These are phyloP conservation scores for Rhinopomastus cyanomelas DNA, from an alignment of 2,113 vertebrate species.

Conservation along the genomic window DNA sequence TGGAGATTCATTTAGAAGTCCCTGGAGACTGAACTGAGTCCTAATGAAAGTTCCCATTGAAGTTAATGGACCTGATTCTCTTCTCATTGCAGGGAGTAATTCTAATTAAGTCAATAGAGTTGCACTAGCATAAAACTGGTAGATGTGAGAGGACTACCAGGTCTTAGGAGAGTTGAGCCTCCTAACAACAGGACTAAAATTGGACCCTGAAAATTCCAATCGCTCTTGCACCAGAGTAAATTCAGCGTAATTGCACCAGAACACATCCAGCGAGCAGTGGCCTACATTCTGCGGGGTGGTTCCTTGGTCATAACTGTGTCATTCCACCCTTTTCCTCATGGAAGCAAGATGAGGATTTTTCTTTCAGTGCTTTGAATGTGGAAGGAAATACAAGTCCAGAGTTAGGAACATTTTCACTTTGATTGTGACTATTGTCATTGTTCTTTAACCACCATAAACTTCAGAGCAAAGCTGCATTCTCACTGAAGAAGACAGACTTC, in stretches of 20 bases:
- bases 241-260: constrained; percentile 5
- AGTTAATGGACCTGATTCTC: constrained; percentile 65
- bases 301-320: not conserved
- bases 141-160: constrained; percentile 10
- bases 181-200: constrained; percentile 41
- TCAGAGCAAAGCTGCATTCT: not conserved
- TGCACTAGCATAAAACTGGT: constrained; percentile 40
- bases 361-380: not conserved
- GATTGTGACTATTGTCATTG: not conserved
- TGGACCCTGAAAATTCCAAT: constrained; percentile 10
- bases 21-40: constrained; percentile 35
- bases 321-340: not conserved
- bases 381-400: not conserved
- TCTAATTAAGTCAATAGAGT: constrained; percentile 60
- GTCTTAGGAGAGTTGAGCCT: constrained; percentile 43
- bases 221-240: not conserved
- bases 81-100: constrained; percentile 43
- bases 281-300: constrained; percentile 21
- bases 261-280: not conserved
- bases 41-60: constrained; percentile 64
- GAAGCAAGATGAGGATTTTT: not conserved
- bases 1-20: constrained; percentile 25
- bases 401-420: accelerated
- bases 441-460: not conserved
- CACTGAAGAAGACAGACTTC: not conserved